Conservation (phyloP, 2,113 vertebrate genomes). For the Rhipidura dahli region DNA sequence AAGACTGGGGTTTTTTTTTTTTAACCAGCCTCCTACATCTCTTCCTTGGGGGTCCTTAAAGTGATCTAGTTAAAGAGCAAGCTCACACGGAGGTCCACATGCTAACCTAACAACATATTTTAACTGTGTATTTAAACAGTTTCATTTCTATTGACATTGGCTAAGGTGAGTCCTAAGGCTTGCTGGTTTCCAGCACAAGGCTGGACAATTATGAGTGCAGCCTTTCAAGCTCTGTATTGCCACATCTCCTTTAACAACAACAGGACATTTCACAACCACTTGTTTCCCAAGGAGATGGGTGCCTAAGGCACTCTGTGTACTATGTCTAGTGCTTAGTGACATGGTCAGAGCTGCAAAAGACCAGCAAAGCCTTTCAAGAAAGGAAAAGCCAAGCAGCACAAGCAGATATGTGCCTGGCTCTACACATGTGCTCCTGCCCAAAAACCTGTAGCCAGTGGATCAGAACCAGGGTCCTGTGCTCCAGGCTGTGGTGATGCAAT, state of each 20-base stretch:
- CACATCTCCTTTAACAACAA: neutral
- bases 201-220: neutral
- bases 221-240: neutral
- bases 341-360: neutral
- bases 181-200: neutral
- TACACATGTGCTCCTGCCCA: neutral
- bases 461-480: neutral
- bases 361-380: neutral
- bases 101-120: slow-evolving; percentile 53
- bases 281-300: neutral
- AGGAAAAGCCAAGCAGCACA: neutral
- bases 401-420: neutral
- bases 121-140: slow-evolving; percentile 33
- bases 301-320: neutral
- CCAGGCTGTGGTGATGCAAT: no score
- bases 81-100: slow-evolving; percentile 51
- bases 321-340: neutral
- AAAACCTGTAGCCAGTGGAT: neutral
- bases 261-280: neutral
- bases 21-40: neutral
- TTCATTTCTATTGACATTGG: slow-evolving; percentile 40
- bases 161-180: neutral
- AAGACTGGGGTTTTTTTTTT: neutral
- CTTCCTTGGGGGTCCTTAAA: neutral
- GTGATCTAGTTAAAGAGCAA: neutral